Evolutionary conservation across 2,113 vertebrate species (phyloP), one percentile per base, ranked within the genome.

Genomic region (Cathartes aura): DNA sequence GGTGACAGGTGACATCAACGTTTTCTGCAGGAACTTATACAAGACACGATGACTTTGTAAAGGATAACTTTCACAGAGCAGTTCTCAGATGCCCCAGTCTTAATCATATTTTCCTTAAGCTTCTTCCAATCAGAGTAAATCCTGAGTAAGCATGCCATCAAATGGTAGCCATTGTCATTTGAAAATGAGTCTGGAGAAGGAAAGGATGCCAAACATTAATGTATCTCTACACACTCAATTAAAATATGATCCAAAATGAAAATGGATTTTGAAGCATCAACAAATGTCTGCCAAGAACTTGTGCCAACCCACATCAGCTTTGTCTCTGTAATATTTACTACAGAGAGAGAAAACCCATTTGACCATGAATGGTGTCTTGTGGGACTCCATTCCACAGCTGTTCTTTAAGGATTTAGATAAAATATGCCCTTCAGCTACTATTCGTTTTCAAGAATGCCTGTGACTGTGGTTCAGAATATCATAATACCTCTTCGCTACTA

Each of bases 321-420:
- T 93, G 60, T 85, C 59, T 87, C 26, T 73, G 43, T 34, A 92
- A 34, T 90, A 60, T 87, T 94, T 85, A 56, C 58, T 58, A 29
- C 56, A 96, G 43, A 87, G 71, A 66, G 27, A 67, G 42, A 94
- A 93, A 90, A 93, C 10, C 67, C 29, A 60, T 85, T 80, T 92
- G 82, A 89, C 70, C 6, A 1, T 82, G 85, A 96, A 91, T 87
- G 17, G 36, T 63, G 48, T 66, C 82, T 89, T 94, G 15, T 87
- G 87, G 85, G 94, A 92, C 55, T 70, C 27, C 6, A 32, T 84
- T 96, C 64, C 36, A 79, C 92, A 91, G 56, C 52, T 96, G 82
- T 82, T 96, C 55, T 89, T 92, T 43, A 90, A 96, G 62, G 32
- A 79, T 92, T 94, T 87, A 92, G 75, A 93, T 92, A 95, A 96